These are phyloP conservation scores for Zeugodacus cucurbitae DNA, from an alignment of 1,140 invertebrate species.

Conservation along the genomic window DNA sequence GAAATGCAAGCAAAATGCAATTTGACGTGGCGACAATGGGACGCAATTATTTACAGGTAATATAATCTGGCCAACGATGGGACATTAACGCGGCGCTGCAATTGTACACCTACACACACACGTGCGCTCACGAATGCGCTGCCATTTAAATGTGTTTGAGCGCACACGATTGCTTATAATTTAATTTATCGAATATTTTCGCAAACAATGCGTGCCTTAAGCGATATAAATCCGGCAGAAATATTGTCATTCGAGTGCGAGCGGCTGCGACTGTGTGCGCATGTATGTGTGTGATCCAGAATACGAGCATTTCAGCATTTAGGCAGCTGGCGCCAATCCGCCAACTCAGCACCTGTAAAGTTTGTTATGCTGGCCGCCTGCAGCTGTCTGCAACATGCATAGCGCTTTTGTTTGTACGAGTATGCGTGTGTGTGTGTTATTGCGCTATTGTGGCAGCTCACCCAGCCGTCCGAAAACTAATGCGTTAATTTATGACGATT, in stretches of 20 bases:
- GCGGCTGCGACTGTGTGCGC: not conserved
- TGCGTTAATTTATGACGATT: slow-evolving; percentile 33
- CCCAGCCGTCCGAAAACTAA: slow-evolving; percentile 13
- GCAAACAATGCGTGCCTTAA: slow-evolving; percentile 1
- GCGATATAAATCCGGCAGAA: not conserved
- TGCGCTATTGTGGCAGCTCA: not conserved
- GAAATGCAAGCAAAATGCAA: not conserved
- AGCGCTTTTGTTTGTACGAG: not conserved
- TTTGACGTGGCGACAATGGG: not conserved
- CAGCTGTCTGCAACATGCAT: not conserved
- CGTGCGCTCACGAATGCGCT: not conserved
- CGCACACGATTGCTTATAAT: not conserved
- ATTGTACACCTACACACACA: not conserved
- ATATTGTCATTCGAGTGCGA: not conserved
- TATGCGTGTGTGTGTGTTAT: not conserved
- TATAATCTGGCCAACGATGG: not conserved
- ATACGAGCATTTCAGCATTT: not conserved
- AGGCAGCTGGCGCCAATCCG: not conserved
- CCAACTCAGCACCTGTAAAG: not conserved
- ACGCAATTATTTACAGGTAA: slow-evolving; percentile 27
- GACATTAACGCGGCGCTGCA: not conserved
- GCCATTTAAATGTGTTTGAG: not conserved
- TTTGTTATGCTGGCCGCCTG: not conserved
- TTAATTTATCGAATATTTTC: slow-evolving; percentile 29
- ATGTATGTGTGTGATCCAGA: not conserved